A percentile compares a stretch with the other conserved stretches of the same genome.
These are phyloP conservation scores for Helicolenus hilgendorfi DNA, from an alignment of 2,797 vertebrate species.

Conservation along the genomic window DNA sequence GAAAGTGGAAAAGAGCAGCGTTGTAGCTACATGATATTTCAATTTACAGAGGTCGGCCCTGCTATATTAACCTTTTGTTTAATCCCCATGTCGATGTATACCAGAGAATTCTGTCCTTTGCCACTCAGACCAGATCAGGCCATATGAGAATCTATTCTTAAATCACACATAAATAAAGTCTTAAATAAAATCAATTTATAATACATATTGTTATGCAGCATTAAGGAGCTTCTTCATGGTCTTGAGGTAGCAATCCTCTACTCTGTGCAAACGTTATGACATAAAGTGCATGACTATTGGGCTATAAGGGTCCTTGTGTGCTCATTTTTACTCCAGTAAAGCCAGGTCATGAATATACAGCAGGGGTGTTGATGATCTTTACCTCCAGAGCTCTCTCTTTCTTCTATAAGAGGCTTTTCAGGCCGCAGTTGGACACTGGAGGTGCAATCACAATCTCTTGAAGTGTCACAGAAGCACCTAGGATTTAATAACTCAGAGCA, in stretches of 20 bases:
- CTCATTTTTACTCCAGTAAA: constrained; percentile 20
- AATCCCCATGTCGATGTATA: not conserved
- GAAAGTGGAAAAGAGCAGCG: not conserved
- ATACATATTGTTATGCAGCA: not conserved
- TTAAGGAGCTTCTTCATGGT: not conserved
- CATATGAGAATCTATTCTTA: not conserved
- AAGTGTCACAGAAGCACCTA: constrained; percentile 34
- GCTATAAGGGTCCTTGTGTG: constrained; percentile 3
- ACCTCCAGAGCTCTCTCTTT: not conserved
- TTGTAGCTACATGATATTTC: constrained; percentile 50
- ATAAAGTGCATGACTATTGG: not conserved
- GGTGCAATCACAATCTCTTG: constrained; percentile 36
- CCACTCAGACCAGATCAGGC: not conserved
- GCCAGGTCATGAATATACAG: constrained; percentile 15
- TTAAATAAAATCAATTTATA: not conserved
- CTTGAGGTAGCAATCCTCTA: not conserved
- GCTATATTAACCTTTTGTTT: constrained; percentile 2
- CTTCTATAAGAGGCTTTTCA: constrained; percentile 31
- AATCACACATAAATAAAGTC: not conserved
- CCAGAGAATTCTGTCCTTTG: not conserved
- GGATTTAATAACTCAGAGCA: constrained; percentile 17
- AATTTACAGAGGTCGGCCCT: constrained; percentile 29
- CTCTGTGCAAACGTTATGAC: constrained; percentile 1
- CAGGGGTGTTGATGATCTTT: not conserved
- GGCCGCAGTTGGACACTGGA: not conserved